Evolutionary conservation across 2,797 vertebrate species (phyloP), one percentile per base, ranked within the genome.

Genomic region (Chelon auratus): DNA sequence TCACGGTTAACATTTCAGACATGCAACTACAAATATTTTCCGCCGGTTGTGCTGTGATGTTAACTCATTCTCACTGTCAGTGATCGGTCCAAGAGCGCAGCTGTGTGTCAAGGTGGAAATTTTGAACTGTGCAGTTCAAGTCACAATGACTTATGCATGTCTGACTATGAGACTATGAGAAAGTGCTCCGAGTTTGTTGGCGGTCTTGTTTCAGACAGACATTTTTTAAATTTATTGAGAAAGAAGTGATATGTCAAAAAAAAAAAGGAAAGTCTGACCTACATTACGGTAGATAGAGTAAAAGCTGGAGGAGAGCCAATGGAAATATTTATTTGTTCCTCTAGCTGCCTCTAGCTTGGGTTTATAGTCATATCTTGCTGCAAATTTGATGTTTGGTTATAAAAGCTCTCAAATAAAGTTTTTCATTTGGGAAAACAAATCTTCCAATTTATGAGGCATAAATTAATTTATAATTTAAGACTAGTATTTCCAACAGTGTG

Each of bases 261-360:
- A 67, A 78, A 67, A 78, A 80, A 47, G n/a, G n/a, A n/a, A 72
- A 60, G 67, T 80, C 77, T 92, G 92, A 93, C 89, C 89, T 92
- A 92, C 81, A 91, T 93, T 89, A 65, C 54, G 84, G 65, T 62
- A 85, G 81, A 87, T 84, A 80, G 61, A 74, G 53, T 59, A 85
- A 73, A 77, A 62, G 9, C 50, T 89, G 87, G 82, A 73, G 11
- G 15, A 15, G 52, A 75, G 87, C 82, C 88, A 86, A 47, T 77
- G 47, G 79, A 86, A 91, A 82, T 82, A 86, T 91, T 89, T 85
- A 76, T 87, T 87, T 88, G 63, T 82, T 87, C 80, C 37, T 78
- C 48, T 42, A 9, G 36, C 68, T 81, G 81, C 62, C 62, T 84
- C 62, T 78, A 67, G 62, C 58, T 48, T 36, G 40, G 51, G 67